Base-by-base conservation (phyloP, 1,140 invertebrate species). In the Aphelinus certus region DNA sequence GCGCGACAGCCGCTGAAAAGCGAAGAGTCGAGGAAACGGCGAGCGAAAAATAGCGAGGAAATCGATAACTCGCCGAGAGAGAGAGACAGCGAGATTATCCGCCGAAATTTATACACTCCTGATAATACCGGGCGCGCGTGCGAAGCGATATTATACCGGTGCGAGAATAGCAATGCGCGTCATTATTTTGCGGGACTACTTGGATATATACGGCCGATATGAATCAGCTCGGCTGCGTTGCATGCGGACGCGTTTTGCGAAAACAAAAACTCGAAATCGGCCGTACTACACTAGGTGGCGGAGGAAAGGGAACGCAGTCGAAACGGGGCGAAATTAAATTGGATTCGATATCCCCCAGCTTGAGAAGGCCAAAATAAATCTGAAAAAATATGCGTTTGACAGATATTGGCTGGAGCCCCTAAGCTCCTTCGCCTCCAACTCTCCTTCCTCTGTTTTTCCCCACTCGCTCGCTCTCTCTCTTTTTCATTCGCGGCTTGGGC, bases 361-460 rank as follows among this genome's bases (percentile, higher is more conserved):
- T 66, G 68, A 75, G 64, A 77, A 77, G 77, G 53, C 76, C 74
- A 79, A 81, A 82, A 84, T 85, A 85, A 85, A 84, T 85, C 82
- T 80, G 78, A 83, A 83, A 84, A 85, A 84, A 84, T 84, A 84
- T 84, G 83, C 81, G 83, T 84, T 85, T 84, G 84, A 84, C 83
- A 84, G 83, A 85, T 85, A 85, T 84, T 84, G 80, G 80, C 72
- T 77, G 77, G 66, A 60, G 45, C 10, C 63, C 66, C 64, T 73
- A 75, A 71, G 68, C 72, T 74, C 76, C 64, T 62, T 70, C 56
- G 46, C 51, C 58, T 63, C 67, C 72, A 58, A 56, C 57, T 69
- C 58, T 57, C 57, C 26, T 26, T 26, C 42, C 58, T 71, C 57
- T 66, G 65, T 61, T 77, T 62, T 47, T 55, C 76, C 57, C 76